phyloP scores from a whole-genome alignment of 2,113 vertebrate species.

The Entomyzon cyanotis region DNA sequence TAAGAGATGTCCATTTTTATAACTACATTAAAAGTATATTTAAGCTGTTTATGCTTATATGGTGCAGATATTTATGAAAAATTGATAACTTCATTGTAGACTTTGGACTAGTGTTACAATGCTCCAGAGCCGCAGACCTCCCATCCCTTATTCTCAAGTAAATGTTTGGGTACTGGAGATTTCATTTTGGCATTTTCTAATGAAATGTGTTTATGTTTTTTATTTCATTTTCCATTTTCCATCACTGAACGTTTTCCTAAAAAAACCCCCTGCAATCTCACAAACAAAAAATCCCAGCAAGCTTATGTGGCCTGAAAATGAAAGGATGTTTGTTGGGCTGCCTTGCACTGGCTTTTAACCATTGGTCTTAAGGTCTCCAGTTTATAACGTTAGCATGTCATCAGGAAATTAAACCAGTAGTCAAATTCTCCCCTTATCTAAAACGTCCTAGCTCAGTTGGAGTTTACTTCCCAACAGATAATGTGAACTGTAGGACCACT shows the following conservation, averaged over 20 bases:
- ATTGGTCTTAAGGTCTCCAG: background rate
- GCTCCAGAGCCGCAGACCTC: background rate
- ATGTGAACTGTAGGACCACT: background rate
- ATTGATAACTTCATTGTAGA: background rate
- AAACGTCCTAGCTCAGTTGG: background rate
- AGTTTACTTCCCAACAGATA: conserved; percentile 25
- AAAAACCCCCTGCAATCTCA: background rate
- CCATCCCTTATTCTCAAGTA: background rate
- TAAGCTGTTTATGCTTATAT: background rate
- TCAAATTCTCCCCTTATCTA: conserved; percentile 6
- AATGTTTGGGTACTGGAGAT: background rate
- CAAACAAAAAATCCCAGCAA: background rate
- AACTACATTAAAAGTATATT: background rate
- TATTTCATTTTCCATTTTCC: background rate
- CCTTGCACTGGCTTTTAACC: background rate
- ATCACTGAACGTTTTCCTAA: background rate
- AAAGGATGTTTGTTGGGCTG: background rate
- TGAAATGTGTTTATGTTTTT: background rate
- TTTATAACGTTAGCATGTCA: background rate
- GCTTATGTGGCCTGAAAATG: background rate
- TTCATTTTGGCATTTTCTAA: background rate
- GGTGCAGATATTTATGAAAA: background rate
- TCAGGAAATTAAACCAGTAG: conserved; percentile 10
- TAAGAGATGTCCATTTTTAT: background rate
- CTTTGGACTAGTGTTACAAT: background rate